Evolutionary conservation across 2,888 invertebrate species (phyloP), one percentile per base, ranked within the genome.

Genomic region (Agonopterix subpropinquella): DNA sequence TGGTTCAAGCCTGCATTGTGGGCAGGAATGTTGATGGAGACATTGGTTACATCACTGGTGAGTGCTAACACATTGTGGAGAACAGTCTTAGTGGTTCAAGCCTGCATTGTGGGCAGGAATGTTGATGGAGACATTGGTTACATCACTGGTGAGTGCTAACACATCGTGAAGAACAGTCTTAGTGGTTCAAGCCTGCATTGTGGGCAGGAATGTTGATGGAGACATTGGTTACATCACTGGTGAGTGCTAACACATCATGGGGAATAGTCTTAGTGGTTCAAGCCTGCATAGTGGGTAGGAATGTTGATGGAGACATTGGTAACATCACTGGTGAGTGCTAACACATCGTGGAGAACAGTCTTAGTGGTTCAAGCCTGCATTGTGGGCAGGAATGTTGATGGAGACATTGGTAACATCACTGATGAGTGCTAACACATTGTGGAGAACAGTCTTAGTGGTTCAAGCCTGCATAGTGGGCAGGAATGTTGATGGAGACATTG

Each of bases 31-130:
- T 71, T 2, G 48, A 51, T 3, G 64, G 66, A 3, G 11, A 50
- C n/a, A 51, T 66, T 2, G 57, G 62, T 11, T 73, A 70, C 18
- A 63, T 73, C 2, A 70, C 71, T 43, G 67, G 73, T 68, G 44
- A 37, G 39, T 18, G 18, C 18, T 18, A 18, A 4, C 18, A 2
- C 3, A 18, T 4, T 1, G 18, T 18, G 18, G 2, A 4, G 4
- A 1, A 67, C 49, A 59, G 67, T 8, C 56, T 71, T 1, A 71
- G 73, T 0, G 72, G 59, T 0, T 37, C 55, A 61, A 39, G 62
- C 63, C 2, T 70, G 73, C 0, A 58, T 70, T 35, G 45, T 66
- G 0, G 69, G 67, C 4, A 61, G 70, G 10, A 55, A 66, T 13
- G 54, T 71, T 2, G 50, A 52, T 1, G 64, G 67, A 4, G 13